These are phyloP conservation scores for Pterois miles DNA, from an alignment of 2,797 vertebrate genomes.

Conservation along the genomic window DNA sequence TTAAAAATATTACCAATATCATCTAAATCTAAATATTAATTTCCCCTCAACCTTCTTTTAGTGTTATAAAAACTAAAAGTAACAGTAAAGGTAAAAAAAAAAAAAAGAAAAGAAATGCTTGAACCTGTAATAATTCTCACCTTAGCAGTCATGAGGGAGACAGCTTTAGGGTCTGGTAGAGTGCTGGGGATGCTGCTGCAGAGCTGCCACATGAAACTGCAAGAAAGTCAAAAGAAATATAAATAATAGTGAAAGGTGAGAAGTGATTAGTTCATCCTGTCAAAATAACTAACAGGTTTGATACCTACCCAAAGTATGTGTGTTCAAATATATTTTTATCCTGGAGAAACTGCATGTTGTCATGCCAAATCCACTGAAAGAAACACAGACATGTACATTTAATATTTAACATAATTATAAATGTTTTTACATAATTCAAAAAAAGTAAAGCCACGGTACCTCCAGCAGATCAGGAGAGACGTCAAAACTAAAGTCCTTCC, in stretches of 20 bases:
- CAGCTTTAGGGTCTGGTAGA: conserved; percentile 95
- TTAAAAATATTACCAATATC: too few relatives aligned
- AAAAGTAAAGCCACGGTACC: conserved; percentile 47
- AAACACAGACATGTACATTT: conserved; percentile 13
- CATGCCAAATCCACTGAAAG: conserved; percentile 98
- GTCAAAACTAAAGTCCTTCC: conserved; percentile 94
- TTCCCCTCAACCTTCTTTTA: rapidly evolving
- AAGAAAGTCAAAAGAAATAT: background rate
- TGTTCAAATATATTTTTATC: conserved; percentile 99
- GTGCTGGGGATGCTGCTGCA: conserved; percentile 99
- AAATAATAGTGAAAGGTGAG: background rate
- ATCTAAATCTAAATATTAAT: too few relatives aligned
- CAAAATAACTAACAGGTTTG: rapidly evolving
- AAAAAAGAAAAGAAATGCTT: background rate
- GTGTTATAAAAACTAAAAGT: background rate
- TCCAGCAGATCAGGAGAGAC: conserved; percentile 93
- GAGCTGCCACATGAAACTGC: conserved; percentile 99
- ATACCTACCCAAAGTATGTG: conserved; percentile 97
- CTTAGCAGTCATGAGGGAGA: conserved; percentile 99
- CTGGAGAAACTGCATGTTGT: conserved; percentile 99
- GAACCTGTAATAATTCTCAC: conserved; percentile 72
- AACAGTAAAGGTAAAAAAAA: rapidly evolving
- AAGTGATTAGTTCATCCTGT: background rate
- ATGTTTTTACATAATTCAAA: background rate
- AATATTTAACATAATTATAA: background rate